Evolutionary conservation across 37 sponge, comb jelly and placozoan species (phyloP).

Genomic region (Oopsacas minuta): DNA sequence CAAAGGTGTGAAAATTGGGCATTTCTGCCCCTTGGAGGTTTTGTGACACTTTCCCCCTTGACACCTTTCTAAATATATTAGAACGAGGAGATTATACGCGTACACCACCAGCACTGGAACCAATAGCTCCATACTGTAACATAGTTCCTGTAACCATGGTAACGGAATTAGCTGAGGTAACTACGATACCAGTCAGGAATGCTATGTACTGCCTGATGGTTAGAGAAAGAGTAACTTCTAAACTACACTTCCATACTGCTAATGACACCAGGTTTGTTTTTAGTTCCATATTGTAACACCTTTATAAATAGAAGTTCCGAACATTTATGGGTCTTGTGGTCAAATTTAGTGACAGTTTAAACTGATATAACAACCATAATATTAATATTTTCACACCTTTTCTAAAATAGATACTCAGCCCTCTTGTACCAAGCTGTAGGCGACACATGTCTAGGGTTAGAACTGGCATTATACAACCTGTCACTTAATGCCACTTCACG

Average conservation of each 20-base stretch:
- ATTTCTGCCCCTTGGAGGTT: too few species aligned
- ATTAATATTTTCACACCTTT: background rate
- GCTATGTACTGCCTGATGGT: background rate
- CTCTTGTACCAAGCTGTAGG: background rate
- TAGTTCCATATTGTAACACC: background rate
- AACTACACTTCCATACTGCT: slow-evolving; percentile 14
- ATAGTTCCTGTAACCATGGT: background rate
- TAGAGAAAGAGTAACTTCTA: background rate
- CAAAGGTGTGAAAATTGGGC: too few species aligned
- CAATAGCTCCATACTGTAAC: background rate
- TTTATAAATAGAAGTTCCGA: too few species aligned
- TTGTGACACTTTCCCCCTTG: too few species aligned
- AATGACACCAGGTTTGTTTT: slow-evolving; percentile 4
- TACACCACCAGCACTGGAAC: background rate
- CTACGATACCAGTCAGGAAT: background rate
- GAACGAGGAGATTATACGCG: background rate
- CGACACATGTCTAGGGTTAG: background rate
- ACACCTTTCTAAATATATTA: too few species aligned
- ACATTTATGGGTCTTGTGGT: too few species aligned
- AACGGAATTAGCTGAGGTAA: background rate
- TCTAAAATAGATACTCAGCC: background rate
- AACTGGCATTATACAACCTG: background rate
- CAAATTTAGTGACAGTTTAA: too few species aligned
- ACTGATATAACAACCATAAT: too few species aligned
- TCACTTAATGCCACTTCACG: background rate